Conservation (phyloP, 1,140 invertebrate genomes). For the Procambarus clarkii region DNA sequence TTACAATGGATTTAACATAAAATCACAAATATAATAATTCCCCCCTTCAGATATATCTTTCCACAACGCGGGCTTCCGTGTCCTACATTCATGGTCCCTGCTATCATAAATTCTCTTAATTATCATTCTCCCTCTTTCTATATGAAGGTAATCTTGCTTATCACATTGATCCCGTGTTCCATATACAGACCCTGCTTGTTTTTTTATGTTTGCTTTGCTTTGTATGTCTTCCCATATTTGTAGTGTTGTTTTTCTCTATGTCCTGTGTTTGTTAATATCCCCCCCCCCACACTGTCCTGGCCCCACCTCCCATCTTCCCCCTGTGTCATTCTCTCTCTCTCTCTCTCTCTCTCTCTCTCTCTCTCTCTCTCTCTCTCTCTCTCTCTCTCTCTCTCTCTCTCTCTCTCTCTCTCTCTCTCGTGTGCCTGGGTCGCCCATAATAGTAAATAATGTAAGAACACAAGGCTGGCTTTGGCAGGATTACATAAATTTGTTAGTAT, state of each 20-base stretch:
- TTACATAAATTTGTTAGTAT: no score
- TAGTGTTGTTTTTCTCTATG: no score
- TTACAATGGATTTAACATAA: no score
- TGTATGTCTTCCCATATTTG: no score
- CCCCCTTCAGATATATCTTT: background rate
- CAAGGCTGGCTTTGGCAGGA: no score
- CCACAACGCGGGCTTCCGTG: background rate
- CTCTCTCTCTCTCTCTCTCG: no score
- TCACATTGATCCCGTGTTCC: no score
- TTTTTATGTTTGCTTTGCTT: no score
- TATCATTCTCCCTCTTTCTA: background rate
- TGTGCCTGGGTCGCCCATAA: background rate
- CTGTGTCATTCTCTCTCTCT: constrained; percentile 35
- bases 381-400: background rate
- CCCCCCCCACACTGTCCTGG: background rate
- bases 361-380: background rate
- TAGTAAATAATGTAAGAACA: no score
- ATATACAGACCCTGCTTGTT: no score
- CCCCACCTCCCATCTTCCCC: background rate
- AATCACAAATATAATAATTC: background rate
- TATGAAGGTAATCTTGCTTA: no score
- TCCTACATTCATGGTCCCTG: background rate
- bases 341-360: constrained; percentile 2
- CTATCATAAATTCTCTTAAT: background rate
- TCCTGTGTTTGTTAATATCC: background rate